Conservation (phyloP, 2,113 vertebrate species). For the Erythrolamprus reginae region DNA sequence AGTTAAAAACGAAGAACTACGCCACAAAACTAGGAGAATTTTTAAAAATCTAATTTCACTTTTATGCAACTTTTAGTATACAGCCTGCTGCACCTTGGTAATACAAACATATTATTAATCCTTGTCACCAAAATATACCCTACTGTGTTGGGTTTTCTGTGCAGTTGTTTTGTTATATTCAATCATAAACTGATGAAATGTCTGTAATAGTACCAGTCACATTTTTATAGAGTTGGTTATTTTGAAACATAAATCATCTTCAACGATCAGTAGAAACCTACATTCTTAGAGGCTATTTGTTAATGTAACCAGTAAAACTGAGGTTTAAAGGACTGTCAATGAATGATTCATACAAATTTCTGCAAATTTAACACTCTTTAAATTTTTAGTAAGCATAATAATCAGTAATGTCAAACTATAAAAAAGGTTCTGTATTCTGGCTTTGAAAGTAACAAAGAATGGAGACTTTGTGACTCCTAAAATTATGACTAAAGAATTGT, state of each 20-base stretch:
- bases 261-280: background rate
- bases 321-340: background rate
- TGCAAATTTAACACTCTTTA: slow-evolving; percentile 45
- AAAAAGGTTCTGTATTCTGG: background rate
- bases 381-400: slow-evolving; percentile 45
- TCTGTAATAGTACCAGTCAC: background rate
- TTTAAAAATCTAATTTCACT: background rate
- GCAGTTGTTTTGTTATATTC: background rate
- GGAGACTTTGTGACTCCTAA: background rate
- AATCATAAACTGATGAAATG: background rate
- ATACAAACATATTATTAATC: background rate
- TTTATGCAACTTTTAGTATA: background rate
- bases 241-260: background rate
- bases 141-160: background rate
- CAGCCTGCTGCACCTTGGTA: background rate
- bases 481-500: background rate
- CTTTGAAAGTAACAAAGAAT: background rate
- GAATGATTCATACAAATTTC: slow-evolving; percentile 37
- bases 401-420: slow-evolving; percentile 22
- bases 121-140: background rate
- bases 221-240: background rate
- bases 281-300: background rate
- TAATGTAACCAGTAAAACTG: background rate
- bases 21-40: background rate
- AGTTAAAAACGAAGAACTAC: background rate